Conservation (phyloP, 2,113 vertebrate genomes). For the Corvus cornix region DNA sequence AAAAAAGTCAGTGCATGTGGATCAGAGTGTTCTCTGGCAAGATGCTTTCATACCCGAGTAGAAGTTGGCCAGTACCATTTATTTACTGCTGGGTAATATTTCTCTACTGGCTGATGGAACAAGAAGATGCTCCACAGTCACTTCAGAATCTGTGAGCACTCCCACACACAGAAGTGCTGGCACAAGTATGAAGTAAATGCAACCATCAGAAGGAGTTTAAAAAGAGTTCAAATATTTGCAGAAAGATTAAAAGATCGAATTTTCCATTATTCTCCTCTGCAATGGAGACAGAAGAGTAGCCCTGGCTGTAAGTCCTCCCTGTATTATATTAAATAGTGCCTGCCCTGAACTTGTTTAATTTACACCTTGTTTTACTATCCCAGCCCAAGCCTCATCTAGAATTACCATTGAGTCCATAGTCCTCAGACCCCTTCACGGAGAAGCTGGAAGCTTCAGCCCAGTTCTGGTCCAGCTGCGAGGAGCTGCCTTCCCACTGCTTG, state of each 20-base stretch:
- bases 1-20: background rate
- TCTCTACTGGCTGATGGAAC: background rate
- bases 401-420: background rate
- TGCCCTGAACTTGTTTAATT: background rate
- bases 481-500: background rate
- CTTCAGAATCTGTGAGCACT: background rate
- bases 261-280: constrained; percentile 11
- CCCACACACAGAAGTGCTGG: background rate
- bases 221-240: constrained; percentile 38
- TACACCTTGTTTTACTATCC: background rate
- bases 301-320: background rate
- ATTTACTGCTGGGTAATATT: constrained; percentile 35
- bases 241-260: background rate
- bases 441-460: background rate
- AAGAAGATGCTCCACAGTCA: background rate
- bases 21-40: constrained; percentile 45
- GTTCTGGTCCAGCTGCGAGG: background rate
- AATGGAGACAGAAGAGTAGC: background rate
- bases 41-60: background rate
- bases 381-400: background rate
- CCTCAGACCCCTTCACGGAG: background rate
- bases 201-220: background rate
- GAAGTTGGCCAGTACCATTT: background rate
- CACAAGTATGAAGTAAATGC: background rate
- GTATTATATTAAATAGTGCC: background rate